These are phyloP conservation scores for Knipowitschia caucasica DNA, from an alignment of 2,797 vertebrate species.

Conservation along the genomic window DNA sequence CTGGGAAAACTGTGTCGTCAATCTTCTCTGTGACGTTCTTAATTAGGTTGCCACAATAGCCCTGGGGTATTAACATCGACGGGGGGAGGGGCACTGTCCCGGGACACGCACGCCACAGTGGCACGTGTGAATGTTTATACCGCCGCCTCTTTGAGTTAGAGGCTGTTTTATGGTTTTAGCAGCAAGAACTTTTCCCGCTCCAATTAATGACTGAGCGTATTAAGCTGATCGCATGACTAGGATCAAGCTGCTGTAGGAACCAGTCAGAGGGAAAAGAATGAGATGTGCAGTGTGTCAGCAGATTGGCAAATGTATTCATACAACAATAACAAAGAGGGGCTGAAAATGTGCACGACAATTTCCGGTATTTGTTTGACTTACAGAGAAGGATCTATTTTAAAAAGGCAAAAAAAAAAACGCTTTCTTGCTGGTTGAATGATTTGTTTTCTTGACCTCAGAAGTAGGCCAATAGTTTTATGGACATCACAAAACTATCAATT, in stretches of 20 bases:
- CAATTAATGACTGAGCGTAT: conserved; percentile 32
- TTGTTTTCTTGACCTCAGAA: background rate
- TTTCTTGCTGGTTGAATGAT: background rate
- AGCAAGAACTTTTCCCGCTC: conserved; percentile 27
- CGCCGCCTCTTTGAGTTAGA: conserved; percentile 14
- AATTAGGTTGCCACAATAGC: conserved; percentile 53
- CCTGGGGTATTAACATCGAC: conserved; percentile 48
- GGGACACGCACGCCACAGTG: conserved; percentile 14
- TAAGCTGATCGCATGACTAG: conserved; percentile 60
- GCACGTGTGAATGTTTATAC: conserved; percentile 16
- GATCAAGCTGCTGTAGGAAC: conserved; percentile 57
- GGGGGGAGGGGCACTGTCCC: conserved; percentile 34
- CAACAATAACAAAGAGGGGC: conserved; percentile 16
- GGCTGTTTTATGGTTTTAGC: conserved; percentile 28
- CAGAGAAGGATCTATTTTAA: background rate
- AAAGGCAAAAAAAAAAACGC: background rate
- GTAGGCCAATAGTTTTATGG: too few species aligned
- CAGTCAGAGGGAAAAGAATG: too few species aligned
- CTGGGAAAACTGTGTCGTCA: too few species aligned
- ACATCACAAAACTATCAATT: too few species aligned
- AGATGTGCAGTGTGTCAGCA: conserved; percentile 39
- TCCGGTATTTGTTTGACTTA: conserved; percentile 14
- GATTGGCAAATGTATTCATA: conserved; percentile 18
- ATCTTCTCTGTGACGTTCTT: conserved; percentile 35
- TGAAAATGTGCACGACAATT: conserved; percentile 4